Percentiles rank a stretch among this genome's conserved stretches.
phyloP scores from a whole-genome alignment of 1,140 invertebrate species.

The Leptoteleia sp. region DNA sequence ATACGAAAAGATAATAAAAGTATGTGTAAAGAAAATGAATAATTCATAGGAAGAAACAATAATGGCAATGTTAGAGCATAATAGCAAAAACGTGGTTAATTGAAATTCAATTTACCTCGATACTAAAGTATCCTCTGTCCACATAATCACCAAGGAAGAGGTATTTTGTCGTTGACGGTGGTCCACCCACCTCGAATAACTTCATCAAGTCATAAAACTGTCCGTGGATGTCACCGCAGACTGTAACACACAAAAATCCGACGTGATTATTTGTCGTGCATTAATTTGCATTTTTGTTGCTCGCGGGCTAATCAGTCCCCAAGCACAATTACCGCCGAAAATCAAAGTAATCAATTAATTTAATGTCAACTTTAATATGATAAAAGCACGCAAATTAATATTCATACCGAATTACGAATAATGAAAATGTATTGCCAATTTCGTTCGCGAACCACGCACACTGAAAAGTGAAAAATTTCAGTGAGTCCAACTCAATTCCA shows the following conservation, averaged over 20 bases:
- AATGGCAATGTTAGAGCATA: neutral
- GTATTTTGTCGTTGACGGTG: constrained; percentile 99
- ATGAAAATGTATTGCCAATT: constrained; percentile 51
- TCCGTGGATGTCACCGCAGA: constrained; percentile 99
- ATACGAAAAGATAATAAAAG: too few relatives aligned
- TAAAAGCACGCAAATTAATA: constrained; percentile 44
- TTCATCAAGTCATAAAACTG: constrained; percentile 99
- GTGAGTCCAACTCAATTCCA: too few relatives aligned
- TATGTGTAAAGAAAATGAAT: too few relatives aligned
- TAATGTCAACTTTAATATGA: constrained; percentile 30
- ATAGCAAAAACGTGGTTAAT: constrained; percentile 3
- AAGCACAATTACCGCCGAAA: constrained; percentile 16
- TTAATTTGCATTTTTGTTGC: constrained; percentile 5
- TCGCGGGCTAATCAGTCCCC: neutral
- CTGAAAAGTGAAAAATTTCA: too few relatives aligned
- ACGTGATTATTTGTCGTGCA: constrained; percentile 12
- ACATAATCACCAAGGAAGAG: constrained; percentile 99
- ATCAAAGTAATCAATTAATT: constrained; percentile 35
- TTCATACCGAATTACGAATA: constrained; percentile 35
- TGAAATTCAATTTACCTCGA: constrained; percentile 88
- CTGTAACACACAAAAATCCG: constrained; percentile 82
- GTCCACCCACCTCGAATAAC: constrained; percentile 99
- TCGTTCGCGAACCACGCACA: constrained; percentile 21
- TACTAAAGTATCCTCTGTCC: constrained; percentile 99
- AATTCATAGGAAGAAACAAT: too few relatives aligned